phyloP scores from a whole-genome alignment of 1,140 invertebrate genomes.

The Schlechtendalia chinensis region DNA sequence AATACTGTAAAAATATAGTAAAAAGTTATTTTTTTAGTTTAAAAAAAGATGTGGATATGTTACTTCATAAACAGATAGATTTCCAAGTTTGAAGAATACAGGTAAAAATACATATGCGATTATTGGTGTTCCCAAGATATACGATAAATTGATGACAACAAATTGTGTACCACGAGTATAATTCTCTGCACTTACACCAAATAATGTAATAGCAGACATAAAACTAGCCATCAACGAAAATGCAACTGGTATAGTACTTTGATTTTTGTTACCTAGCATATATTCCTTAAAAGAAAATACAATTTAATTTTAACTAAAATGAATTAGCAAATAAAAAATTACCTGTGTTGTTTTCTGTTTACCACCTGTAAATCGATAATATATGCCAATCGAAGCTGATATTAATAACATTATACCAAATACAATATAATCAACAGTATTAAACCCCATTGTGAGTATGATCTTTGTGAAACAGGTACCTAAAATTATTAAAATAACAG shows the following conservation, averaged over 20 bases:
- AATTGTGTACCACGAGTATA: slow-evolving; percentile 82
- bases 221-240: slow-evolving; percentile 90
- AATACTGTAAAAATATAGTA: slow-evolving; percentile 63
- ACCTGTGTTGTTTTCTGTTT: slow-evolving; percentile 81
- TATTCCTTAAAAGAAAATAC: slow-evolving; percentile 68
- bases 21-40: not conserved
- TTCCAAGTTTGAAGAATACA: slow-evolving; percentile 82
- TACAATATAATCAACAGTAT: slow-evolving; percentile 64
- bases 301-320: not conserved
- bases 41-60: slow-evolving; percentile 24
- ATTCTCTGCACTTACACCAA: slow-evolving; percentile 84
- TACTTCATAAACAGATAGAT: slow-evolving; percentile 85
- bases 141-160: slow-evolving; percentile 77
- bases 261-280: slow-evolving; percentile 74
- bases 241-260: slow-evolving; percentile 75
- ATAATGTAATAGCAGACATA: slow-evolving; percentile 89
- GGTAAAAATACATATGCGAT: slow-evolving; percentile 81
- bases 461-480: not conserved
- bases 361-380: slow-evolving; percentile 80
- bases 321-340: not conserved
- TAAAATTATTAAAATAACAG: not conserved
- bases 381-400: slow-evolving; percentile 74
- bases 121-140: slow-evolving; percentile 80
- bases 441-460: slow-evolving; percentile 11
- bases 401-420: slow-evolving; percentile 64